Percentiles rank a stretch among this genome's conserved stretches.
These are phyloP conservation scores for Neosilurus hyrtlii DNA, from an alignment of 2,797 vertebrate genomes.

Conservation along the genomic window DNA sequence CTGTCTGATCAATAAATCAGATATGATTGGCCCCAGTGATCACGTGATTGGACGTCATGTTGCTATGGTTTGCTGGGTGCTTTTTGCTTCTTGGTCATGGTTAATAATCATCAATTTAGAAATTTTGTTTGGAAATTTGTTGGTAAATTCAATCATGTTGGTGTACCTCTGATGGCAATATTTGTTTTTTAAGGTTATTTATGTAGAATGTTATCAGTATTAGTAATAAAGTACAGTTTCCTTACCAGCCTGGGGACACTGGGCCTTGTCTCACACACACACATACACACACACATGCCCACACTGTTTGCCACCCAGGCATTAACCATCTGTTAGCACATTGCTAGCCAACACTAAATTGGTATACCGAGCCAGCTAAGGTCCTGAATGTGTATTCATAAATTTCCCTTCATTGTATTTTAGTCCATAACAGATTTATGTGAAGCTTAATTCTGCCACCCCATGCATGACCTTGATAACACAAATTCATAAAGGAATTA, in stretches of 20 bases:
- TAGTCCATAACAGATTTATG: not conserved
- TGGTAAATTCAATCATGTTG: not conserved
- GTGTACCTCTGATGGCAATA: not conserved
- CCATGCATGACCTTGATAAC: too few species aligned
- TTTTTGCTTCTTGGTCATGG: not conserved
- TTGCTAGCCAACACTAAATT: conserved; percentile 53
- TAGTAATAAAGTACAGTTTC: conserved; percentile 36
- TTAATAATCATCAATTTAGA: not conserved
- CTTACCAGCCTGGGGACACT: not conserved
- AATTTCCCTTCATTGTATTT: not conserved
- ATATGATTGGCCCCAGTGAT: not conserved
- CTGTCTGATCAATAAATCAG: not conserved
- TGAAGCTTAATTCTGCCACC: not conserved
- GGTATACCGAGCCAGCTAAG: not conserved
- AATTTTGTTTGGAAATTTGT: not conserved
- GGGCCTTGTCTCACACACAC: conserved; percentile 15
- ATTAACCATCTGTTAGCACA: conserved; percentile 62
- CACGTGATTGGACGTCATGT: not conserved
- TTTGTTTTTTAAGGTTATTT: conserved; percentile 6
- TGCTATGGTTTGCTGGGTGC: not conserved
- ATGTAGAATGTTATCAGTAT: conserved; percentile 32
- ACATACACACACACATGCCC: conserved; percentile 25
- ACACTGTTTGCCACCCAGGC: conserved; percentile 20
- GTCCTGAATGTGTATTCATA: not conserved
- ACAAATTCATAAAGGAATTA: too few species aligned